Base-by-base conservation (phyloP, 2,888 invertebrate genomes). In the Thumatha senex region DNA sequence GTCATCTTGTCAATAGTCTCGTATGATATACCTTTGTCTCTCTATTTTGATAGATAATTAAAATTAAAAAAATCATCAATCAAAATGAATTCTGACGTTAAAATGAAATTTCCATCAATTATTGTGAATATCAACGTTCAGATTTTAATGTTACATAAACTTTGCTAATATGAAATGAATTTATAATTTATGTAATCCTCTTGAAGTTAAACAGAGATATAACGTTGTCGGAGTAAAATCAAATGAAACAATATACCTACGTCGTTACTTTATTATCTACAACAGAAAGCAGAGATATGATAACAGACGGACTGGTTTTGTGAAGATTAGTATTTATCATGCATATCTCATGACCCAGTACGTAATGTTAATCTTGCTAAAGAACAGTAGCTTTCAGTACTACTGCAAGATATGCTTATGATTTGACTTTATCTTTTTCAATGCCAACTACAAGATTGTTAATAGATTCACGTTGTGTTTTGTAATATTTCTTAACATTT, bases 251-350 rank as follows among this genome's bases (percentile, higher is more conserved):
- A 29, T 35, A 41, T 48, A 48, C 43, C 42, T 38, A 24, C 18
- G n/a, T 24, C 18, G 18, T 24, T 7, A 13, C 30, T 11, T 33
- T 43, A 43, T 48, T 48, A 43, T 48, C 36, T 39, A 14, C 38
- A 8, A n/a, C 33, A 43, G 30, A 36, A 48, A 41, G 35, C 40
- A 15, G 36, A 12, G 31, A 43, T 48, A 43, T 39, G 38, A 48
- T 48, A 40, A 40, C 24, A 41, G 41, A 35, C 14, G 39, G 13
- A 48, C 15, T n/a, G 18, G 33, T 24, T 39, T 48, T 24, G 15
- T 42, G 36, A 41, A 18, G 35, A 47, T 43, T 43, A 39, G 13
- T 42, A 24, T 48, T 48, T 48, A 30, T 29, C 38, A 30, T 18
- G 31, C 30, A 13, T 39, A 31, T 46, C 30, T 35, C 10, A 12